Conservation (phyloP, 2,888 invertebrate genomes). For the Balanococcus diminutus region DNA sequence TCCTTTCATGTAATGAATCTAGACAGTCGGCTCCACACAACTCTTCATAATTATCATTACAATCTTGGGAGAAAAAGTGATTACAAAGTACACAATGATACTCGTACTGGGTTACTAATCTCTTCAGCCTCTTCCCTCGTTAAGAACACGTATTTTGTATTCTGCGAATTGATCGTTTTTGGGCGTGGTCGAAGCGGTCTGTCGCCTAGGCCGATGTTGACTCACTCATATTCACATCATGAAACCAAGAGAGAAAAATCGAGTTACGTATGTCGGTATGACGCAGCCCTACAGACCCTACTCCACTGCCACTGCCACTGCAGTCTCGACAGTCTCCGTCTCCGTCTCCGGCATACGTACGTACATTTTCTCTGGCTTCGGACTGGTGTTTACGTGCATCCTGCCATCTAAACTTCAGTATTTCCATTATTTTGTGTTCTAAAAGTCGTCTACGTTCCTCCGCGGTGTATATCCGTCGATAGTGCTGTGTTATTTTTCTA, state of each 20-base stretch:
- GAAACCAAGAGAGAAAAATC: constrained; percentile 2
- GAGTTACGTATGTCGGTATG: constrained; percentile 42
- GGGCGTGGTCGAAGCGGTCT: constrained; percentile 50
- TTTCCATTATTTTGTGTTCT: neutral
- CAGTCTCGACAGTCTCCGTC: no score
- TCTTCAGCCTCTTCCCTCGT: neutral
- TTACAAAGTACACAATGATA: no score
- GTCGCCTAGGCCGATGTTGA: constrained; percentile 42
- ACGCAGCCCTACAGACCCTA: constrained; percentile 3
- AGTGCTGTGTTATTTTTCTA: neutral
- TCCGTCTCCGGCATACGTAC: neutral
- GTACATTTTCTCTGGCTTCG: neutral
- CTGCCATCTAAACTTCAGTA: neutral
- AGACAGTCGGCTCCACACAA: no score
- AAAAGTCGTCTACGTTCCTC: neutral
- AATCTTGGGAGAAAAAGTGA: no score
- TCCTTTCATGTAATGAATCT: no score
- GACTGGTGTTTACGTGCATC: constrained; percentile 16
- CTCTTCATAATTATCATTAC: no score
- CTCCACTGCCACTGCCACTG: no score
- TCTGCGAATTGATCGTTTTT: constrained; percentile 47
- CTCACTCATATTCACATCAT: constrained; percentile 31
- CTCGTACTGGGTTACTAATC: no score
- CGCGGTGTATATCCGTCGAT: neutral
- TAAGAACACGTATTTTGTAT: neutral